Evolutionary conservation across 2,888 invertebrate species (phyloP).

Genomic region (Acrocera orbiculus): DNA sequence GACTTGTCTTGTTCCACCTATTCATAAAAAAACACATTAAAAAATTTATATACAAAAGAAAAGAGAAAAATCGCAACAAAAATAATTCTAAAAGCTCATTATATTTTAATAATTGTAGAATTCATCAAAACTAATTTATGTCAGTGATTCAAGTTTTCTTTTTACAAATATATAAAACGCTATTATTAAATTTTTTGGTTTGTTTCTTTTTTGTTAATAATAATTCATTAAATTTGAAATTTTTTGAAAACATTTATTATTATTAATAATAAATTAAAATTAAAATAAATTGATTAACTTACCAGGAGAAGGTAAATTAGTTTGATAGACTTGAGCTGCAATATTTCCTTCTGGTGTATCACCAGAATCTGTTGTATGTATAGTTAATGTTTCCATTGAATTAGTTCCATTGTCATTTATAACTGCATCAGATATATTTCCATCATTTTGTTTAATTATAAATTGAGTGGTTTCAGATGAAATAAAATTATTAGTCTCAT

Average conservation of each 20-base stretch:
- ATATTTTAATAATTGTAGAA: no score
- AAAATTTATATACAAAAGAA: no score
- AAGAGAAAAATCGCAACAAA: no score
- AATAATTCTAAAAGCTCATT: no score
- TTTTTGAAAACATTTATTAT: no score
- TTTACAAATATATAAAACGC: no score
- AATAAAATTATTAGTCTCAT: no score
- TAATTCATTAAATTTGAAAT: no score
- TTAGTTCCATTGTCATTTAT: slow-evolving; percentile 13
- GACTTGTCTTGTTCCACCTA: slow-evolving; percentile 68
- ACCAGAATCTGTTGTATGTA: slow-evolving; percentile 18
- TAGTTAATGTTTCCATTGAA: slow-evolving; percentile 12
- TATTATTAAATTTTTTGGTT: not conserved
- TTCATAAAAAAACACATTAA: slow-evolving; percentile 12
- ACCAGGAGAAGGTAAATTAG: slow-evolving; percentile 71
- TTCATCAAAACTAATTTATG: no score
- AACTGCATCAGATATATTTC: slow-evolving; percentile 11
- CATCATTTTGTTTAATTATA: slow-evolving; percentile 23
- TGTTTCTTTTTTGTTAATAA: not conserved
- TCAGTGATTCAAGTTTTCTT: no score
- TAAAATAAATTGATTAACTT: slow-evolving; percentile 18
- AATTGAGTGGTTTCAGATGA: slow-evolving; percentile 21
- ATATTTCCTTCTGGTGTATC: slow-evolving; percentile 52
- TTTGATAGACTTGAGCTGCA: slow-evolving; percentile 71
- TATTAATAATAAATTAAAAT: no score